Evolutionary conservation across 2,888 invertebrate species (phyloP), one percentile per base, ranked within the genome.

Genomic region (Dione juno): DNA sequence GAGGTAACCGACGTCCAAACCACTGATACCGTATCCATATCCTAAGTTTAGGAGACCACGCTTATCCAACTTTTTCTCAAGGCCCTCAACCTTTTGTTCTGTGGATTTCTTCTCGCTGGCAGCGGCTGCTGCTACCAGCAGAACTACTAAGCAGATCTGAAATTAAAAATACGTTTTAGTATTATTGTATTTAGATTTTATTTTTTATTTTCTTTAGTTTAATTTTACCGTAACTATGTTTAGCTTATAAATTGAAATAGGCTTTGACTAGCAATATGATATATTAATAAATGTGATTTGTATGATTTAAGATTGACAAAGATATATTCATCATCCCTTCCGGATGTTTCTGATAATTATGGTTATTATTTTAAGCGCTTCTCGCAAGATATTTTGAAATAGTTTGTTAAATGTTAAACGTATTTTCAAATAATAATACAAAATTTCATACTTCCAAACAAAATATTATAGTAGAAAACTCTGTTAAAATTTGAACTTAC

Each of bases 31-130:
- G 86, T 97, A 97, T 67, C 97, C 97, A 80, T 97, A 96, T 79
- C 97, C 97, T 83, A 97, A 94, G 84, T 96, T 95, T 72, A 96
- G 93, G 79, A 97, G 94, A 77, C 97, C 97, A 79, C 97, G 96
- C 89, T 97, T 97, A 90, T 96, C 96, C 86, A 96, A 94, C 88
- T 97, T 97, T 94, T 97, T 96, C 75, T 96, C 96, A 77, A 94
- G 86, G 69, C 95, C 93, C 79, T 94, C 94, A 79, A 94, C 94
- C 85, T 93, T 93, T 82, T 94, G 93, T 75, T 89, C 89, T 85
- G 90, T 89, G 78, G 90, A 86, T 86, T 95, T 95, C 94, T 95
- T 94, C 94, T 94, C 94, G 86, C 94, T 94, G 88, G 95, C 95
- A 94, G 95, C 95, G 79, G 95, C 96, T 82, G 95, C 95, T 87